Conservation (phyloP, 2,888 invertebrate genomes). For the Dolichomitus sp. region DNA sequence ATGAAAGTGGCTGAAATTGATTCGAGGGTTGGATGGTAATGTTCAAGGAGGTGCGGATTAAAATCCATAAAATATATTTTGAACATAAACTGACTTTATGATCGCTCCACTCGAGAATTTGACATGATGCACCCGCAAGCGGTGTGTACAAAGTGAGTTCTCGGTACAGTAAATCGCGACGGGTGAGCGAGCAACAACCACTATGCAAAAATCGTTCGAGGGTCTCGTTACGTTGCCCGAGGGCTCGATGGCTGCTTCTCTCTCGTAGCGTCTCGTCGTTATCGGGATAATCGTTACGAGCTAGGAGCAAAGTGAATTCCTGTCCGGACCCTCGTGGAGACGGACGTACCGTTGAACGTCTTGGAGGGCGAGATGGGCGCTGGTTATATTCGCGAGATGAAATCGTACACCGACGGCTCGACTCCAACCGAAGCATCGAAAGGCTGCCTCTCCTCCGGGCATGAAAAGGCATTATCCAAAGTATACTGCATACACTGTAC, state of each 20-base stretch:
- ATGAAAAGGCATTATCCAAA: conserved; percentile 38
- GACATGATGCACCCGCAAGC: conserved; percentile 12
- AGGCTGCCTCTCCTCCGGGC: conserved; percentile 24
- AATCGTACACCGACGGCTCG: conserved; percentile 52
- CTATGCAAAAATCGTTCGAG: conserved; percentile 22
- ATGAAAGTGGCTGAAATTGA: not conserved
- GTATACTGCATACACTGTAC: conserved; percentile 9
- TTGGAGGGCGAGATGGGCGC: conserved; percentile 9
- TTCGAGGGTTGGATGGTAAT: not conserved
- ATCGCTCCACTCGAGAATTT: conserved; percentile 3
- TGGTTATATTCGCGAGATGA: conserved; percentile 44
- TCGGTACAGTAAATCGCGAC: conserved; percentile 29
- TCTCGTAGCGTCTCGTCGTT: conserved; percentile 40
- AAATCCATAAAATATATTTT: conserved; percentile 1
- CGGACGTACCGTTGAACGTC: not conserved
- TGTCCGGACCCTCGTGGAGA: conserved; percentile 16
- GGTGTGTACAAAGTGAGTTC: not conserved
- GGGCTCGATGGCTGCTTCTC: conserved; percentile 9
- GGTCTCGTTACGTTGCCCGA: conserved; percentile 22
- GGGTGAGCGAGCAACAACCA: conserved; percentile 16
- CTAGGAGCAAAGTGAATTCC: conserved; percentile 51
- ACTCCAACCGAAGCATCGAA: conserved; percentile 30
- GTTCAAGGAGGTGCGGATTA: not conserved
- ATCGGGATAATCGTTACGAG: conserved; percentile 59
- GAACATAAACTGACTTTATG: conserved; percentile 7